Percentiles rank a stretch among this genome's conserved stretches.
Evolutionary conservation across 2,113 vertebrate genomes (phyloP).

Genomic region (Cephalopholis sonnerati): DNA sequence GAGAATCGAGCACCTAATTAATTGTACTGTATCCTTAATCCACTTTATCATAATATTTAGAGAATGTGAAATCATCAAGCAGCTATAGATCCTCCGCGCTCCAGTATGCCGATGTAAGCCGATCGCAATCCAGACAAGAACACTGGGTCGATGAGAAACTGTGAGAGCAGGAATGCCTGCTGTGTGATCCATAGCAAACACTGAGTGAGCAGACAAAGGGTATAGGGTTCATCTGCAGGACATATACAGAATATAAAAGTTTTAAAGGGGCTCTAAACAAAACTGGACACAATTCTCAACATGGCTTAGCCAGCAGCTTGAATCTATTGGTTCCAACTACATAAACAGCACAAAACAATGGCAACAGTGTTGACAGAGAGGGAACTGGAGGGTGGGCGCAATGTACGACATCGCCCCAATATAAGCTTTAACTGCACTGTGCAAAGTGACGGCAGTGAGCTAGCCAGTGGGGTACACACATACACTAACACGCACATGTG

Average conservation of each 20-base stretch:
- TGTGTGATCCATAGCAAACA: neutral
- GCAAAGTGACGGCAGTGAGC: no score
- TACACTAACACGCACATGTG: no score
- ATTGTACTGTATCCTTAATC: constrained; percentile 53
- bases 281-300: no score
- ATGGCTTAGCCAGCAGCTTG: no score
- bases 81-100: constrained; percentile 21
- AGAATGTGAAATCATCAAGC: constrained; percentile 65
- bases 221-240: neutral
- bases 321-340: no score
- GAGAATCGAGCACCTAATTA: constrained; percentile 50
- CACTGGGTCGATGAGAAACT: neutral
- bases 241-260: neutral
- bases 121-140: neutral
- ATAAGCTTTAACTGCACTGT: no score
- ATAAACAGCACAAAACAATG: no score
- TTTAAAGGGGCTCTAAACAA: neutral
- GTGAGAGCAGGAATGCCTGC: constrained; percentile 5
- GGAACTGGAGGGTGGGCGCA: no score
- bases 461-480: no score
- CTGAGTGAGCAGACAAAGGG: neutral
- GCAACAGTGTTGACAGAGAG: no score
- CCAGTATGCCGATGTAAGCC: neutral
- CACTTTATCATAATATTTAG: constrained; percentile 52
- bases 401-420: no score